Evolutionary conservation across 2,888 invertebrate species (phyloP).

Genomic region (Nemurella pictetii): DNA sequence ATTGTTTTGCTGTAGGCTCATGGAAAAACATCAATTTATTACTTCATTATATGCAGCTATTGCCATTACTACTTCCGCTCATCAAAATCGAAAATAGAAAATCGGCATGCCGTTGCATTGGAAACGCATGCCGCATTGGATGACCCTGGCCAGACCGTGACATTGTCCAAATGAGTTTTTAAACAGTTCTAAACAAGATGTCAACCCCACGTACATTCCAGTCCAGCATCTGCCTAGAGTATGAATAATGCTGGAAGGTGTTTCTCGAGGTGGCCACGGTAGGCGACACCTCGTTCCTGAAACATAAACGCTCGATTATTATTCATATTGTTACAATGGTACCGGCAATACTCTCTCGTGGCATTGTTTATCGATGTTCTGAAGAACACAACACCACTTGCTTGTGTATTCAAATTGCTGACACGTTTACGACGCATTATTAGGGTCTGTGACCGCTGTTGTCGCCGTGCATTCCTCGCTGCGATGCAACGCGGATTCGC

Average conservation of each 20-base stretch:
- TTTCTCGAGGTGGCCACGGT: not conserved
- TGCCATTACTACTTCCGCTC: no score
- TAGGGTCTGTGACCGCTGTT: slow-evolving; percentile 12
- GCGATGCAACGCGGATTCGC: not conserved
- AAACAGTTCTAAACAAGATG: not conserved
- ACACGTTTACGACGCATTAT: not conserved
- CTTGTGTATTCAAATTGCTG: slow-evolving; percentile 27
- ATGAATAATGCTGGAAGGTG: not conserved
- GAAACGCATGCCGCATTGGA: no score
- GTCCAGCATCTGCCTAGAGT: not conserved
- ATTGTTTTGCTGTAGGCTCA: no score
- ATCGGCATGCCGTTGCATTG: no score
- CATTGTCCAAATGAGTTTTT: no score
- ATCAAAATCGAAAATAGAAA: no score
- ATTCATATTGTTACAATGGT: not conserved
- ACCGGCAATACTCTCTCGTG: not conserved
- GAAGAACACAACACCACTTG: slow-evolving; percentile 17
- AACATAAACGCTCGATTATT: not conserved
- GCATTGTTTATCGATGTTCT: slow-evolving; percentile 29
- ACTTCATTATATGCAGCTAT: no score
- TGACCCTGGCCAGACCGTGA: no score
- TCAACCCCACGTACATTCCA: not conserved
- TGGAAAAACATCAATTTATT: no score
- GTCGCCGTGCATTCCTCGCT: not conserved
- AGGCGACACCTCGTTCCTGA: not conserved